These are phyloP conservation scores for Porites lobata DNA, from an alignment of 92 coral and sea anemone genomes.

Conservation along the genomic window DNA sequence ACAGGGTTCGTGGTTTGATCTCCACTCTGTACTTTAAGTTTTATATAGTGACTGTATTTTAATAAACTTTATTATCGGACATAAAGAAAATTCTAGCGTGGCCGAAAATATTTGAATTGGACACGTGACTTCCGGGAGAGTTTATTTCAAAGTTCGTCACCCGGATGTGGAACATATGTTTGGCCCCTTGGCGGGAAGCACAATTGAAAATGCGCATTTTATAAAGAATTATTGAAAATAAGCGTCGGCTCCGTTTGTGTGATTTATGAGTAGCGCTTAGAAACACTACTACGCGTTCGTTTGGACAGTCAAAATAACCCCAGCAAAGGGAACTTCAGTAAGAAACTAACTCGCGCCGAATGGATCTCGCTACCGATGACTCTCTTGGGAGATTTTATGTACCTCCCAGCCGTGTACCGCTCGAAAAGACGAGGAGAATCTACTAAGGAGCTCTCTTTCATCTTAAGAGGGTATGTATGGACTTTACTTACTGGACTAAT, in stretches of 20 bases:
- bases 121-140: conserved; percentile 42
- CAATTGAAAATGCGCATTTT: conserved; percentile 49
- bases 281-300: conserved; percentile 34
- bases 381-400: conserved; percentile 57
- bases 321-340: conserved; percentile 1
- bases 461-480: conserved; percentile 58
- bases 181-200: conserved; percentile 61
- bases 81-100: background rate
- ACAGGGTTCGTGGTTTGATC: no score
- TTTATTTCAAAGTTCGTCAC: background rate
- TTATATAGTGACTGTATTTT: no score
- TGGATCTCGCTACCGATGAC: conserved; percentile 45
- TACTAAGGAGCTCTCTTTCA: conserved; percentile 47
- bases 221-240: conserved; percentile 36
- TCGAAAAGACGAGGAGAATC: conserved; percentile 20
- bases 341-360: conserved; percentile 10
- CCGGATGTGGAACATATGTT: conserved; percentile 46
- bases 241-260: conserved; percentile 20
- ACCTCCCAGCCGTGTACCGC: conserved; percentile 34
- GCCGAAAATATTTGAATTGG: background rate
- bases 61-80: no score
- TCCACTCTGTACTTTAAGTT: no score
- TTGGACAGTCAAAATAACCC: conserved; percentile 28
- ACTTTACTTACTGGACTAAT: no score
- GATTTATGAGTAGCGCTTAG: conserved; percentile 43